Conservation (phyloP, 2,888 invertebrate genomes). For the Sinodicranocentrus sp. region DNA sequence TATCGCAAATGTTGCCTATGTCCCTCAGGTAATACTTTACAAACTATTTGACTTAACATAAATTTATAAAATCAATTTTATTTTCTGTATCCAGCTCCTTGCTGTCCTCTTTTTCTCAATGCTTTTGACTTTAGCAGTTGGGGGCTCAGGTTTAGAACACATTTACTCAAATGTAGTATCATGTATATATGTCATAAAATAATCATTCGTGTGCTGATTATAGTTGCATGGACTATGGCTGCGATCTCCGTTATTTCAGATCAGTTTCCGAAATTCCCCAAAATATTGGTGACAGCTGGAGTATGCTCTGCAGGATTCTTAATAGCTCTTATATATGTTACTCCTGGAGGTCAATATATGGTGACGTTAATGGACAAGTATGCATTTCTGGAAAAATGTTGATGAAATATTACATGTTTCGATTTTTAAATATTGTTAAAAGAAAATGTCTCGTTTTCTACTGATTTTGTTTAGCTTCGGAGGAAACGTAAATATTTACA, state of each 20-base stretch:
- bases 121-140: slow-evolving; percentile 88
- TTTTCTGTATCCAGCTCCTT: slow-evolving; percentile 80
- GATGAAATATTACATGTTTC: not conserved
- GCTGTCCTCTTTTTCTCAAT: slow-evolving; percentile 89
- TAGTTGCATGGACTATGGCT: slow-evolving; percentile 85
- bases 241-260: slow-evolving; percentile 85
- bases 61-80: not conserved
- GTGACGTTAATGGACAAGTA: slow-evolving; percentile 82
- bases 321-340: slow-evolving; percentile 85
- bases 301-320: slow-evolving; percentile 82
- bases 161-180: no score
- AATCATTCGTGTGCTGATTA: no score
- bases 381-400: slow-evolving; percentile 77
- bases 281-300: slow-evolving; percentile 82
- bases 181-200: no score
- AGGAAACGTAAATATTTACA: slow-evolving; percentile 78
- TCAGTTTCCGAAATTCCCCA: slow-evolving; percentile 82
- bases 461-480: slow-evolving; percentile 74
- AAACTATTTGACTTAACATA: not conserved
- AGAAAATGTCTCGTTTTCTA: not conserved
- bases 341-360: slow-evolving; percentile 85
- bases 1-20: not conserved
- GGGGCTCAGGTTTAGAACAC: slow-evolving; percentile 80
- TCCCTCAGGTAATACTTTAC: slow-evolving; percentile 8
- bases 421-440: not conserved